A percentile compares a stretch with the other conserved stretches of the same genome.
These are phyloP conservation scores for Axis porcinus DNA, from an alignment of 2,113 vertebrate genomes.

Conservation along the genomic window DNA sequence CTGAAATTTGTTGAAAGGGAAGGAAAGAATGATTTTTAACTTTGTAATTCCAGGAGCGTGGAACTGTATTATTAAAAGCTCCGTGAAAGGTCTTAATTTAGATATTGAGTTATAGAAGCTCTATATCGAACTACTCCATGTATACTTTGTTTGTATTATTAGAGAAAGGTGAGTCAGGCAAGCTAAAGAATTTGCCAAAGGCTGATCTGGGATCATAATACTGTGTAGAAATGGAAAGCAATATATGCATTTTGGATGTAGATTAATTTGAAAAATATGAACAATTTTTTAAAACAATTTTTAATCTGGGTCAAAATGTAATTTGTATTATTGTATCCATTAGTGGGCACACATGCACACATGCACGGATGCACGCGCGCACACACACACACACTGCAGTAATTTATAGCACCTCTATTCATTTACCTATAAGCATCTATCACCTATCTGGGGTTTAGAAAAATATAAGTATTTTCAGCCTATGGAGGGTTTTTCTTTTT, in stretches of 20 bases:
- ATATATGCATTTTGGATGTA: neutral
- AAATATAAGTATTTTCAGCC: neutral
- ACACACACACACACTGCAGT: neutral
- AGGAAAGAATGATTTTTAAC: conserved; percentile 61
- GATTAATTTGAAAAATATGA: conserved; percentile 26
- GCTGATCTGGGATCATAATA: neutral
- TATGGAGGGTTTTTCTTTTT: neutral
- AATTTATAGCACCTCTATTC: neutral
- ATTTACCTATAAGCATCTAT: neutral
- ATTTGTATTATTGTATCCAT: neutral
- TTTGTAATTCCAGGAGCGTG: conserved; percentile 50
- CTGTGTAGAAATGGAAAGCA: neutral
- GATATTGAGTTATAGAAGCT: conserved; percentile 37
- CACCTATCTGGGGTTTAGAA: neutral
- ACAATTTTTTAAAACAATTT: neutral
- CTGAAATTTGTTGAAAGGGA: conserved; percentile 64
- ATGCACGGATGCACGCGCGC: accelerated
- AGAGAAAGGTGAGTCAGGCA: conserved; percentile 27
- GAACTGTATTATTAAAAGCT: conserved; percentile 65
- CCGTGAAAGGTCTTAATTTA: conserved; percentile 66
- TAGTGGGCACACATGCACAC: accelerated
- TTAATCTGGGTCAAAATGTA: neutral
- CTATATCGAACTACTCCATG: conserved; percentile 9
- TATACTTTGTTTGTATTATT: conserved; percentile 1
- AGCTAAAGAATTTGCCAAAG: conserved; percentile 23